These are phyloP conservation scores for Corvus cornix DNA, from an alignment of 2,113 vertebrate species.

Conservation along the genomic window DNA sequence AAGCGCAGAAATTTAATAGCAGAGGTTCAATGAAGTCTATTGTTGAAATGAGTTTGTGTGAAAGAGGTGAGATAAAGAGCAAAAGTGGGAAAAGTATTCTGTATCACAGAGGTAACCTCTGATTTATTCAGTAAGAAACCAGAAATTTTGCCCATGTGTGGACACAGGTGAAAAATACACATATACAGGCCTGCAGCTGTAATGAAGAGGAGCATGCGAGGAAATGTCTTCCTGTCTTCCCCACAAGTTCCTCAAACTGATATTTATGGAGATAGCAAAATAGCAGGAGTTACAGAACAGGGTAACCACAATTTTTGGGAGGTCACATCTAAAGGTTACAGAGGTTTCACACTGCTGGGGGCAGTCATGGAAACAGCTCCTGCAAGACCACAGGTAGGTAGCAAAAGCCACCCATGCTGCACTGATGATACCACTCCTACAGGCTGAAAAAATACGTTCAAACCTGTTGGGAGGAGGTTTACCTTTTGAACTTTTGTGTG, in stretches of 20 bases:
- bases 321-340: background rate
- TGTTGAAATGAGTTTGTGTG: background rate
- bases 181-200: background rate
- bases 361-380: background rate
- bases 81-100: background rate
- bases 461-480: background rate
- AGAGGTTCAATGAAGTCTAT: background rate
- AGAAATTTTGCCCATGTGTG: background rate
- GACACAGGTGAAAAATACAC: background rate
- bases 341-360: background rate
- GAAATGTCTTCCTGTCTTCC: background rate
- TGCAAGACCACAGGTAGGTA: fast-evolving
- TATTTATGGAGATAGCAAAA: background rate
- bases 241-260: background rate
- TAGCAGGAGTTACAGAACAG: background rate
- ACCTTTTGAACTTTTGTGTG: background rate
- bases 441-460: background rate
- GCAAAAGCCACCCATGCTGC: background rate
- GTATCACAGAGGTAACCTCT: background rate
- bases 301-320: background rate
- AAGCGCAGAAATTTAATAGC: constrained; percentile 10
- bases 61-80: background rate
- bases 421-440: background rate
- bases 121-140: background rate
- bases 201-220: background rate